Percentiles rank a stretch among this genome's conserved stretches.
phyloP scores from a whole-genome alignment of 2,888 invertebrate genomes.

The Oeneis ivallda region DNA sequence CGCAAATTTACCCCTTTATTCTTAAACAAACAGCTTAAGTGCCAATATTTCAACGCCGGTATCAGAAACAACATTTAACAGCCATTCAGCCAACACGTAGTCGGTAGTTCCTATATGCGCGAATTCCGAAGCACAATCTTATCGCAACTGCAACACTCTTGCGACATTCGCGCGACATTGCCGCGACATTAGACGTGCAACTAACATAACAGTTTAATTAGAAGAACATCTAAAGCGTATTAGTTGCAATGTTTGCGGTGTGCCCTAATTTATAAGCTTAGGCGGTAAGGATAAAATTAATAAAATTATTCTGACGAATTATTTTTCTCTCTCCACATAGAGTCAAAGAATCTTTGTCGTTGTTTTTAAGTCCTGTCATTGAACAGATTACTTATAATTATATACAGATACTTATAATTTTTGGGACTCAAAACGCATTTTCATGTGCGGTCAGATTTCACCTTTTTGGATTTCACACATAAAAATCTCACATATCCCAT shows the following conservation, averaged over 20 bases:
- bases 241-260: constrained; percentile 56
- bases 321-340: background rate
- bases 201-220: constrained; percentile 78
- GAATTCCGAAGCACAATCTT: constrained; percentile 42
- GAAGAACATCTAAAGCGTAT: constrained; percentile 69
- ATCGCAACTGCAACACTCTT: constrained; percentile 52
- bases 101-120: constrained; percentile 22
- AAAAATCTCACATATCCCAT: too few relatives aligned
- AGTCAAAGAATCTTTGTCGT: too few relatives aligned
- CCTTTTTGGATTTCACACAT: too few relatives aligned
- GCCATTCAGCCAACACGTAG: constrained; percentile 30
- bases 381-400: too few relatives aligned
- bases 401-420: too few relatives aligned
- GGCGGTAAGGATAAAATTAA: constrained; percentile 12
- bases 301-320: background rate
- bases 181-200: constrained; percentile 65
- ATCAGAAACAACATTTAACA: constrained; percentile 33
- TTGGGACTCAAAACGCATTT: too few relatives aligned
- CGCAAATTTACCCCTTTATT: background rate
- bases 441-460: too few relatives aligned
- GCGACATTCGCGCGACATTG: constrained; percentile 57
- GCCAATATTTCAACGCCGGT: constrained; percentile 25
- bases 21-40: constrained; percentile 15
- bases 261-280: constrained; percentile 40
- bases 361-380: too few relatives aligned